Evolutionary conservation across 2,113 vertebrate genomes (phyloP).

Genomic region (Alces alces): DNA sequence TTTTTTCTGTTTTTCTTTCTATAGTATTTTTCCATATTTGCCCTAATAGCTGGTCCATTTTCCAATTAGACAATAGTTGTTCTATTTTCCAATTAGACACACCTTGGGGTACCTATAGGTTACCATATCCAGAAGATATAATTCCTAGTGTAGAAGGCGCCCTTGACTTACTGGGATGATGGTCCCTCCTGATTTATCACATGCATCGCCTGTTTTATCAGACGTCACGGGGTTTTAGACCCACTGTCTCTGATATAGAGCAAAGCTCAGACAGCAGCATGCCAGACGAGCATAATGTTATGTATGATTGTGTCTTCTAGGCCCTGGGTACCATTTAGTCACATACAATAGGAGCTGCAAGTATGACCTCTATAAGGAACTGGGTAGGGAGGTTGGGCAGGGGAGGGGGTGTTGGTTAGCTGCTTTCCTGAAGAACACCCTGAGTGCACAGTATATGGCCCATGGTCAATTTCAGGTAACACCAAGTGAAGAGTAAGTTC

Average conservation of each 20-base stretch:
- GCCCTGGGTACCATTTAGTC: not conserved
- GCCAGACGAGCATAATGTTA: not conserved
- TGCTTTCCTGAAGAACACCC: not conserved
- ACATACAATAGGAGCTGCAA: too few species aligned
- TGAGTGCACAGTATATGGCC: not conserved
- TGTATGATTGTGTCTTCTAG: not conserved
- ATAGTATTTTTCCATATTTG: not conserved
- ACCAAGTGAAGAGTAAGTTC: not conserved
- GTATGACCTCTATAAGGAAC: not conserved
- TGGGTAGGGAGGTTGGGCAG: not conserved
- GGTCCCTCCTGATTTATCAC: not conserved
- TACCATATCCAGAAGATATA: not conserved
- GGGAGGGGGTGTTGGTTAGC: not conserved
- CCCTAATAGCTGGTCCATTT: not conserved
- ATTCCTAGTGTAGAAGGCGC: not conserved
- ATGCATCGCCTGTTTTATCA: not conserved
- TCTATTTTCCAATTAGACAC: not conserved
- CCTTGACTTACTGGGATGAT: not conserved
- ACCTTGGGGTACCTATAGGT: not conserved
- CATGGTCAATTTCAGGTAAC: not conserved
- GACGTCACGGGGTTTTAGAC: not conserved
- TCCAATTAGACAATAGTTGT: not conserved
- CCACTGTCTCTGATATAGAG: not conserved
- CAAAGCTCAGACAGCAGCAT: not conserved
- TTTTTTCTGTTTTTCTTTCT: not conserved